Evolutionary conservation across 2,113 vertebrate species (phyloP).

Genomic region (Dipodomys merriami): DNA sequence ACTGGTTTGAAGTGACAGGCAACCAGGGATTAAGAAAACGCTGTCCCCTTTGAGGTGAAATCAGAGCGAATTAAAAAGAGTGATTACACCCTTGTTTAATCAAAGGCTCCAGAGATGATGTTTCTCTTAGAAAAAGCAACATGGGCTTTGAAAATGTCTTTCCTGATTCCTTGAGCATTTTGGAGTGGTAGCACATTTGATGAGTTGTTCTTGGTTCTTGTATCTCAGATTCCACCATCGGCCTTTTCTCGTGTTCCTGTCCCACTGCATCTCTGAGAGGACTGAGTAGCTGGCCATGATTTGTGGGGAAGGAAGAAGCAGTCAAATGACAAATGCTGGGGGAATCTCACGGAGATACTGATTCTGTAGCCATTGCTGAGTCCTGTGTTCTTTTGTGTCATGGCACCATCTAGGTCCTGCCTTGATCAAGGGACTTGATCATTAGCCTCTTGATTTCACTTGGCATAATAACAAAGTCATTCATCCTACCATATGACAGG

Average conservation of each 20-base stretch:
- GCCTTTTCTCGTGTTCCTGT: slow-evolving; percentile 61
- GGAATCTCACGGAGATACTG: slow-evolving; percentile 70
- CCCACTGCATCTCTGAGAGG: slow-evolving; percentile 62
- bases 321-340: slow-evolving; percentile 75
- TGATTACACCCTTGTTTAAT: slow-evolving; percentile 76
- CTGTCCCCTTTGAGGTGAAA: slow-evolving; percentile 77
- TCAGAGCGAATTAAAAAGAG: slow-evolving; percentile 79
- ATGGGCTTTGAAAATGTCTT: slow-evolving; percentile 74
- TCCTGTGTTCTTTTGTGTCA: slow-evolving; percentile 20
- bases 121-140: slow-evolving; percentile 71
- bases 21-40: slow-evolving; percentile 60
- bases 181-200: slow-evolving; percentile 52
- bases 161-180: slow-evolving; percentile 72
- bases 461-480: slow-evolving; percentile 41
- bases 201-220: slow-evolving; percentile 73
- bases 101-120: slow-evolving; percentile 72
- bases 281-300: slow-evolving; percentile 62
- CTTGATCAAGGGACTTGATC: slow-evolving; percentile 36
- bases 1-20: slow-evolving; percentile 69
- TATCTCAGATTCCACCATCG: slow-evolving; percentile 52
- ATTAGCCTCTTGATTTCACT: slow-evolving; percentile 36
- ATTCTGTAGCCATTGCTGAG: slow-evolving; percentile 74
- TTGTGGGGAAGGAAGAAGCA: slow-evolving; percentile 61
- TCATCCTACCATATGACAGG: background rate
- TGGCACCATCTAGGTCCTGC: slow-evolving; percentile 54